A percentile compares a stretch with the other conserved stretches of the same genome.
phyloP scores from a whole-genome alignment of 2,888 invertebrate genomes.

The Scrobipalpa atriplicella region DNA sequence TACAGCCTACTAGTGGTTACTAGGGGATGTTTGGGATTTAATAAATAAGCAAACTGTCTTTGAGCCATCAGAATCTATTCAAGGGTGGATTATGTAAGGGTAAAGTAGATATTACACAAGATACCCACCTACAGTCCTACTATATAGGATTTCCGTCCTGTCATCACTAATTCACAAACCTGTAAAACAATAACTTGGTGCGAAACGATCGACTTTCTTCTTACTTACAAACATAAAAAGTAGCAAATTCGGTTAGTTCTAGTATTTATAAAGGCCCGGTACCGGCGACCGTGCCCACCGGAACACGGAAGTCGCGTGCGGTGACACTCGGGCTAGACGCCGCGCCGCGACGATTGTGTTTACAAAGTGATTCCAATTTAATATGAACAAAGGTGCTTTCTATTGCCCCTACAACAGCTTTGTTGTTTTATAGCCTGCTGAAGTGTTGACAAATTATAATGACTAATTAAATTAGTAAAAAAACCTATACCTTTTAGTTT shows the following conservation, averaged over 20 bases:
- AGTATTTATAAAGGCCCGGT: background rate
- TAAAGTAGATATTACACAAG: no score
- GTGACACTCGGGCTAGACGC: constrained; percentile 10
- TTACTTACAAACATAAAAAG: background rate
- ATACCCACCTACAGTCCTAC: no score
- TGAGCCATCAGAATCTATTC: no score
- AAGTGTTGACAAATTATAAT: no score
- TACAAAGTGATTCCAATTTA: background rate
- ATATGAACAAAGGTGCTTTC: background rate
- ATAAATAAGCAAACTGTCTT: no score
- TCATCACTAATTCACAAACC: no score
- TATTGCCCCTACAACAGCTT: background rate
- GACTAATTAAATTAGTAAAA: no score
- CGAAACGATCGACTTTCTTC: background rate
- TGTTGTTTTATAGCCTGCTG: no score
- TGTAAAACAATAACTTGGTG: no score
- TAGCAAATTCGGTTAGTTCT: background rate
- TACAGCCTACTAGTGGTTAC: background rate
- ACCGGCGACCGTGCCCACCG: background rate
- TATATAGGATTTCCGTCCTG: no score
- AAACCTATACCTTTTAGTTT: no score
- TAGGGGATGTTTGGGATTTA: background rate
- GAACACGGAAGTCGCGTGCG: constrained; percentile 22
- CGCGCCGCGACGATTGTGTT: background rate
- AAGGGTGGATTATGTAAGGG: no score